Evolutionary conservation across 2,888 invertebrate genomes (phyloP), one percentile per base, ranked within the genome.

Genomic region (Ornithoptera alexandrae): DNA sequence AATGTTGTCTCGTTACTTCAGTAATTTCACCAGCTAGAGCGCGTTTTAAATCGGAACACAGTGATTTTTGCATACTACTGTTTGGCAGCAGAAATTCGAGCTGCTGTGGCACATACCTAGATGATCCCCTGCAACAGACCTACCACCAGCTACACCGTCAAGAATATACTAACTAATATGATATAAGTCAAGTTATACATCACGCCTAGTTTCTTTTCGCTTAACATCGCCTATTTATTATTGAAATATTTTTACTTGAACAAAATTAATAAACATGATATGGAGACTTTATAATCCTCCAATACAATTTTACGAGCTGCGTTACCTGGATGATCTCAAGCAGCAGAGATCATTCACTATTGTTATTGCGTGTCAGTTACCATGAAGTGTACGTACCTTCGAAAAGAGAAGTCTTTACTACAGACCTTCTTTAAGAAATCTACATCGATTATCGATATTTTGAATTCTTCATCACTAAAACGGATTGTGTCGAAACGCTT

Each of bases 401-500:
- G 50, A 50, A 50, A 17, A 18, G 15, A 15, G 5, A 50, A 4
- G 18, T 50, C 50, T 17, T 50, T 18, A 18, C 5, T 17, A 5
- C 15, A 5, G 15, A 17, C 10, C 10, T 46, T 46, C 12, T 0
- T 15, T 15, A 15, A 46, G 15, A 46, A 46, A 46, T 46, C 10
- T 46, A 46, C 15, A 46, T 15, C 15, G 7, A 2, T 15, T 50
- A 5, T 50, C 4, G 5, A 50, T 50, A 50, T 50, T 18, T 50
- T 50, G 50, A 57, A 22, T 20, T 18, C 0, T 58, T 10, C 18
- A 58, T 62, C 69, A 62, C 69, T 66, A 66, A 36, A 50, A 15
- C 61, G 17, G 36, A 57, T 36, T 62, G 39, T 66, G 69, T 70
- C 62, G 66, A 62, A 70, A 70, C 69, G 66, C 69, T 70, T 65